Base-by-base conservation (phyloP, 2,888 invertebrate species). In the Taphrorychus bicolor region DNA sequence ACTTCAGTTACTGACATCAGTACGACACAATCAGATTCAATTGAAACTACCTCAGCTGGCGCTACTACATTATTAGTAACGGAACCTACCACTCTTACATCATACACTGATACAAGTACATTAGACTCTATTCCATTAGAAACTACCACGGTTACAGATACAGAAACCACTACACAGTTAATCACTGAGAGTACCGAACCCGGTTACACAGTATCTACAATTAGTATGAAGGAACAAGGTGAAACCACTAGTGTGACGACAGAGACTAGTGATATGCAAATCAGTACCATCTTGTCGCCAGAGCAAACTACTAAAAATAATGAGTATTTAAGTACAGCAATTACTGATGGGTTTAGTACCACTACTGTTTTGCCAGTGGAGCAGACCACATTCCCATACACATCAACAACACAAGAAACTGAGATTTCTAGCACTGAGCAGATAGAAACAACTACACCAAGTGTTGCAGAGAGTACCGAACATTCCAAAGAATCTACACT, bases 401-500 rank as follows among this genome's bases (percentile, higher is more conserved):
- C n/a, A n/a, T n/a, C n/a, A n/a, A n/a, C n/a, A n/a, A n/a, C n/a
- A n/a, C n/a, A n/a, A n/a, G n/a, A n/a, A 7, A 32, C 32, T 9
- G 9, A 32, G 32, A 7, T 32, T 32, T 1, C 23, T 52, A 52
- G 9, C 11, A 17, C 24, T 2, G 54, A 54, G 23, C 11, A 4
- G 1, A 54, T 23, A 11, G 54, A n/a, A 32, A 4, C 54, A 54
- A n/a, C 5, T 54, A 32, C 75, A 68, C 59, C 56, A 59, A 70
- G 71, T 48, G 57, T 75, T 5, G 62, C 60, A 40, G 54, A 32
- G 32, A 32, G 11, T 11, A 32, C 32, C 9, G 32, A 32, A 2
- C 32, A 9, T 32, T 3, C 32, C 11, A 3, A 32, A n/a, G n/a
- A n/a, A 7, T 9, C 32, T 3, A 32, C 32, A 1, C 11, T 32